Evolutionary conservation across 2,797 vertebrate genomes (phyloP).

Genomic region (Pteronotus mesoamericanus): DNA sequence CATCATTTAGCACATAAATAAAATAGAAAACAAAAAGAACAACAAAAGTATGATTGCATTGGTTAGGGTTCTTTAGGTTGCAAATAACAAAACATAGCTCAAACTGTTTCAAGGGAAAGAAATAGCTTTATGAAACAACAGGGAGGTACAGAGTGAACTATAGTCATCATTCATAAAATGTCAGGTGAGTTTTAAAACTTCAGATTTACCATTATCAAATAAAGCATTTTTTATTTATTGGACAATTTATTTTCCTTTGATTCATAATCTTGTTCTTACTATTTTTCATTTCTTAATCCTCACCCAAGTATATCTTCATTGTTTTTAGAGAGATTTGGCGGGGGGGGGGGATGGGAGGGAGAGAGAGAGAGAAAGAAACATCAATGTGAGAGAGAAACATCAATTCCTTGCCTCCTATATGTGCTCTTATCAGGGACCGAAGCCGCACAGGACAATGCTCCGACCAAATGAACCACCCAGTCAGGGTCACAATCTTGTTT

Average conservation of each 20-base stretch:
- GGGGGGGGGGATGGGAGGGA: no score
- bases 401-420: background rate
- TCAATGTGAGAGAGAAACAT: no score
- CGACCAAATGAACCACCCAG: background rate
- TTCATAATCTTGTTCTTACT: background rate
- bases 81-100: background rate
- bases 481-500: background rate
- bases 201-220: background rate
- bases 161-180: background rate
- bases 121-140: background rate
- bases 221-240: background rate
- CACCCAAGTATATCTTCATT: background rate
- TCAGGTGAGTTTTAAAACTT: background rate
- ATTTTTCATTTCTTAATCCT: background rate
- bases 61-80: background rate
- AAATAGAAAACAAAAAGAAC: background rate
- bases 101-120: background rate
- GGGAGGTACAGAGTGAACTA: background rate
- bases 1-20: background rate
- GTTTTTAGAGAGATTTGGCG: background rate
- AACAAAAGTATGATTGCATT: background rate
- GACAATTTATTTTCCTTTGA: background rate
- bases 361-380: no score
- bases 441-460: background rate
- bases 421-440: no score